Conservation (phyloP, 2,113 vertebrate species). For the Antennarius striatus region DNA sequence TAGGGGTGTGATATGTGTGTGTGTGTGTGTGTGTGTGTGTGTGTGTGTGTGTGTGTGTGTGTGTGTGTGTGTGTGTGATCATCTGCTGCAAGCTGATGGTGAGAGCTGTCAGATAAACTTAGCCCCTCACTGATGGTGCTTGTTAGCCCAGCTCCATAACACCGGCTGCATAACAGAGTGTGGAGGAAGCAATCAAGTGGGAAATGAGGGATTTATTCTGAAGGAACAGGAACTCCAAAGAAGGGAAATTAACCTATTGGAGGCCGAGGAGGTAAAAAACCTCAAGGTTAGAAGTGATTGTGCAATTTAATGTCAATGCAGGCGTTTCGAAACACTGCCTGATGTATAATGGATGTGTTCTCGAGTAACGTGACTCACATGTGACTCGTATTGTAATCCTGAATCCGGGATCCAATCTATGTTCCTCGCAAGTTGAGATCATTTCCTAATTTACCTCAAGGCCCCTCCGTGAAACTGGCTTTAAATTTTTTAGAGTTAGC, state of each 20-base stretch:
- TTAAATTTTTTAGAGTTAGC: neutral
- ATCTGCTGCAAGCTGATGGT: conserved; percentile 73
- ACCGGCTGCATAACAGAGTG: conserved; percentile 57
- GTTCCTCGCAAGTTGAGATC: neutral
- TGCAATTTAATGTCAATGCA: no score
- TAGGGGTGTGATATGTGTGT: conserved; percentile 2
- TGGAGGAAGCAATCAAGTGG: conserved; percentile 19
- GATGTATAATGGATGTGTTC: conserved; percentile 3
- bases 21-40: no score
- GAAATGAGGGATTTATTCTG: conserved; percentile 18
- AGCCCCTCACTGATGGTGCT: conserved; percentile 44
- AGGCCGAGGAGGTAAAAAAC: neutral
- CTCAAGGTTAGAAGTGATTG: no score
- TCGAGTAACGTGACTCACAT: conserved; percentile 26
- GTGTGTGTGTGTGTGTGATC: conserved; percentile 76
- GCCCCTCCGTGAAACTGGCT: neutral
- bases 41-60: no score
- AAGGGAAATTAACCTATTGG: conserved; percentile 6
- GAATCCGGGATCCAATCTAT: no score
- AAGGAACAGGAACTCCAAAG: conserved; percentile 16
- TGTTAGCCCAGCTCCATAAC: conserved; percentile 59
- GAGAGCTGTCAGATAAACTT: conserved; percentile 61
- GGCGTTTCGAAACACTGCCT: no score
- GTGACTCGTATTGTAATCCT: conserved; percentile 1
- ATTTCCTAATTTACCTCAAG: conserved; percentile 4